Conservation (phyloP, 2,888 invertebrate genomes). For the Onthophagus sagittarius region DNA sequence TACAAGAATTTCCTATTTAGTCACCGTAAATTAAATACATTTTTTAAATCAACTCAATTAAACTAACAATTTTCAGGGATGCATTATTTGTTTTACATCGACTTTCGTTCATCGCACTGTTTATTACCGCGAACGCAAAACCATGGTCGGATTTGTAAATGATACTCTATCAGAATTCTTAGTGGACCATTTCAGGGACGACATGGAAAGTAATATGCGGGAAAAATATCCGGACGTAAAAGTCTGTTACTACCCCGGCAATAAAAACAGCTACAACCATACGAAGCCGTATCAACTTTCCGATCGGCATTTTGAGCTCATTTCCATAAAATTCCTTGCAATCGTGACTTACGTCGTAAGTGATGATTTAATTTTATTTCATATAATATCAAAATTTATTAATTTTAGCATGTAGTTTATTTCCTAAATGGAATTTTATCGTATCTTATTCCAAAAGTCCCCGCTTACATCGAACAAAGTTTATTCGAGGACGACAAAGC, state of each 20-base stretch:
- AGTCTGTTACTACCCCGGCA: background rate
- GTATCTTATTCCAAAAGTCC: background rate
- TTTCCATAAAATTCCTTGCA: background rate
- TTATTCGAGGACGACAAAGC: too few species aligned
- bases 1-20: background rate
- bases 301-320: background rate
- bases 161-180: background rate
- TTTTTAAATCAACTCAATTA: background rate
- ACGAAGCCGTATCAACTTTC: background rate
- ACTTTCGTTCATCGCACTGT: background rate
- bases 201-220: background rate
- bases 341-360: background rate
- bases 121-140: background rate
- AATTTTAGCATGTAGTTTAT: background rate
- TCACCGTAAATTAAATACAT: background rate
- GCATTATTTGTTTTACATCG: background rate
- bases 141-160: background rate
- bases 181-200: background rate
- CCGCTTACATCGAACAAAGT: too few species aligned
- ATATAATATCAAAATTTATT: too few species aligned
- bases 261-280: background rate
- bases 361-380: background rate
- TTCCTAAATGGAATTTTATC: background rate
- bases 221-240: background rate
- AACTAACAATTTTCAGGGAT: background rate